Evolutionary conservation across 1,140 invertebrate species (phyloP), one percentile per base, ranked within the genome.

Genomic region (Papilio polytes): DNA sequence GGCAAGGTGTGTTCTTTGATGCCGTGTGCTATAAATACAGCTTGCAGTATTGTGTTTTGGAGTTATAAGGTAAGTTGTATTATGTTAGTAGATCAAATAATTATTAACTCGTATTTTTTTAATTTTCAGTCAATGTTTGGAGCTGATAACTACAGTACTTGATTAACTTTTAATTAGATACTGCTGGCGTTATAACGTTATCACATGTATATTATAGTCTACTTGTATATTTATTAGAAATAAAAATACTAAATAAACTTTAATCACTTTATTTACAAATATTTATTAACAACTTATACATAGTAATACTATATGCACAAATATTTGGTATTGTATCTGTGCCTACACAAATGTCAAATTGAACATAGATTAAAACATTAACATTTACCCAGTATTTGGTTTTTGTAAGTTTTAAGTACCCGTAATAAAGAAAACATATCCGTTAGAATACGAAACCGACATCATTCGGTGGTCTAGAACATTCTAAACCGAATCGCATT

Each of bases 71-170:
- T 80, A 81, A 44, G n/a, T 78, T 18, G 73, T 53, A 63, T 31
- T 80, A 74, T 56, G 51, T 74, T 66, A 78, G 51, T 84, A 72
- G 78, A 80, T 80, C 51, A 31, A 66, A 82, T 78, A 36, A 51
- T 26, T 82, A 83, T 74, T 85, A 84, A 86, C 80, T 80, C 13
- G 59, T 77, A 78, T 82, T 83, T 85, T 90, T 89, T 91, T 86
- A 89, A 83, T 92, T 93, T 92, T 87, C 94, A 95, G 94, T 93
- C 92, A 81, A 92, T 92, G 90, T 95, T 94, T 88, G 94, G 93
- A 81, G 87, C 93, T 81, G 94, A 95, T 84, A 95, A 95, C 92
- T 95, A 91, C 90, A 74, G 81, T 80, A 92, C 85, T 78, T 93
- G 92, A 84, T 84, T 83, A 70, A 82, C 72, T 82, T 73, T 36